Evolutionary conservation across 23 tunicate genomes (phyloP).

Genomic region (Botrylloides violaceus): DNA sequence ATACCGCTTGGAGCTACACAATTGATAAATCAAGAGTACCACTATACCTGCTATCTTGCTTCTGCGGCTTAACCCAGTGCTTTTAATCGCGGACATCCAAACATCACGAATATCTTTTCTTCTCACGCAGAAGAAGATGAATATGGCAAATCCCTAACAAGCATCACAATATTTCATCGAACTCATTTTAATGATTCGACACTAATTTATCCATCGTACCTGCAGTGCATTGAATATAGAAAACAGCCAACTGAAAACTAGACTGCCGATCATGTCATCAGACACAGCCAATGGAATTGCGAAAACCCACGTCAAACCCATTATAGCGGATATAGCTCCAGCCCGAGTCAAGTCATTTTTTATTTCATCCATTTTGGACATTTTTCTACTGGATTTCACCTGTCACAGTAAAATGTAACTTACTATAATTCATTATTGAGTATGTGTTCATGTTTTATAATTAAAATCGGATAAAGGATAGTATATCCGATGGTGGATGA

Average conservation of each 20-base stretch:
- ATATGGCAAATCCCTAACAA: constrained; percentile 46
- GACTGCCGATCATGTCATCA: constrained; percentile 10
- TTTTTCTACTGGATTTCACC: constrained; percentile 19
- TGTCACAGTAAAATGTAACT: too few species aligned
- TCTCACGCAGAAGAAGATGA: constrained; percentile 41
- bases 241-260: constrained; percentile 47
- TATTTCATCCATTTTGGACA: background rate
- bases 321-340: constrained; percentile 19
- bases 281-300: constrained; percentile 47
- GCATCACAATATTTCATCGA: background rate
- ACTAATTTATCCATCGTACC: constrained; percentile 3
- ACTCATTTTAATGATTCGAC: background rate
- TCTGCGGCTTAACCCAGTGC: background rate
- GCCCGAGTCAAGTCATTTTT: constrained; percentile 29
- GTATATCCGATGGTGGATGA: too few species aligned
- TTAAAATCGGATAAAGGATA: too few species aligned
- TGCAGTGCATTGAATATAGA: constrained; percentile 39
- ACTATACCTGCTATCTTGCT: background rate
- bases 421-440: too few species aligned
- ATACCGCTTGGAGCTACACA: too few species aligned
- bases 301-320: constrained; percentile 54
- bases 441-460: too few species aligned
- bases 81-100: constrained; percentile 25
- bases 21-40: background rate
- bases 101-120: constrained; percentile 28